Percentiles rank a stretch among this genome's conserved stretches.
phyloP scores from a whole-genome alignment of 2,797 vertebrate genomes.

The Lophius americanus region DNA sequence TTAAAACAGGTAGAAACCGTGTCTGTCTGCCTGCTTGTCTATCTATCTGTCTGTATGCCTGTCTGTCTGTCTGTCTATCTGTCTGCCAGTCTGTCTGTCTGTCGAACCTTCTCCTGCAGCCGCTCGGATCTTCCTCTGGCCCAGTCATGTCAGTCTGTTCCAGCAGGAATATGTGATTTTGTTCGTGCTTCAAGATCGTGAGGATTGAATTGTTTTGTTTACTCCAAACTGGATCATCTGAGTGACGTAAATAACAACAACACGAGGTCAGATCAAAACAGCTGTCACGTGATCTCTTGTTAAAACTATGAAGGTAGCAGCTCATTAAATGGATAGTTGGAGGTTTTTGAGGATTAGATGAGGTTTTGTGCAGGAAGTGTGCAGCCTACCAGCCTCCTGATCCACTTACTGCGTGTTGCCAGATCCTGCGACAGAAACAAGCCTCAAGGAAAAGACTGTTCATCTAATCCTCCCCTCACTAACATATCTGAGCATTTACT shows the following conservation, averaged over 20 bases:
- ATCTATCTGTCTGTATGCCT: no score
- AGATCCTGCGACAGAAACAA: constrained; percentile 27
- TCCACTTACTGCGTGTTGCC: no score
- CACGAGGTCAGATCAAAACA: neutral
- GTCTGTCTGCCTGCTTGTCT: fast-evolving
- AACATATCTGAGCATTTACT: no score
- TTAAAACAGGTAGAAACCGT: constrained; percentile 16
- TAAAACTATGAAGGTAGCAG: neutral
- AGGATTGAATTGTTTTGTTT: neutral
- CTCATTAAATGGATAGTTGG: neutral
- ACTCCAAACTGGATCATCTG: constrained; percentile 2
- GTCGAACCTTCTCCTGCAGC: no score
- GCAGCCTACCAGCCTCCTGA: constrained; percentile 14
- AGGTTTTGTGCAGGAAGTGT: constrained; percentile 38
- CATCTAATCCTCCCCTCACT: no score
- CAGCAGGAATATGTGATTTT: no score
- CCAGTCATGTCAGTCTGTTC: no score
- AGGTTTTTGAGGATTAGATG: neutral
- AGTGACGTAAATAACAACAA: constrained; percentile 28
- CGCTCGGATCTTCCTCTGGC: no score
- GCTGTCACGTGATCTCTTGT: neutral
- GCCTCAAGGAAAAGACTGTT: constrained; percentile 4
- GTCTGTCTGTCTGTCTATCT: no score
- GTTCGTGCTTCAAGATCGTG: no score
- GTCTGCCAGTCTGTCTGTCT: no score